Evolutionary conservation across 2,113 vertebrate species (phyloP).

Genomic region (Passer domesticus): DNA sequence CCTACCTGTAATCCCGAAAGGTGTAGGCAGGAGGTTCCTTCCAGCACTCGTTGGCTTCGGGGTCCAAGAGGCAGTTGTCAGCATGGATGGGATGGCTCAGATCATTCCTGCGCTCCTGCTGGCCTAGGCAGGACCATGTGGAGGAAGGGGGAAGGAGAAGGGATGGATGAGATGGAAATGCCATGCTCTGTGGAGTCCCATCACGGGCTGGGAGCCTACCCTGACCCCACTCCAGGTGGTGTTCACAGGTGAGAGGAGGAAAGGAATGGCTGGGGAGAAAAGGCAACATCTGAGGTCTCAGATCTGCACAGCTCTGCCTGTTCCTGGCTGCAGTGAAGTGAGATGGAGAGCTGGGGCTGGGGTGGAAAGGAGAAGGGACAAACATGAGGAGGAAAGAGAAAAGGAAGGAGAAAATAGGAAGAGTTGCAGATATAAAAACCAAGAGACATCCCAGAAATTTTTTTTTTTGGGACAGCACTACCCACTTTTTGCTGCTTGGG

Average conservation of each 20-base stretch:
- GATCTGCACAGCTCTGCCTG: neutral
- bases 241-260: neutral
- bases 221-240: neutral
- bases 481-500: neutral
- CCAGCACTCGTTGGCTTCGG: constrained; percentile 94
- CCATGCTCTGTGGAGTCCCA: neutral
- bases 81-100: constrained; percentile 98
- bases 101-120: constrained; percentile 93
- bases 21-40: constrained; percentile 96
- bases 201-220: neutral
- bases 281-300: neutral
- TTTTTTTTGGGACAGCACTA: neutral
- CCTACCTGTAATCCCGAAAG: constrained; percentile 93
- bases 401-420: neutral
- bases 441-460: neutral
- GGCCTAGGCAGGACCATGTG: constrained; percentile 76
- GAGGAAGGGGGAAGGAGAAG: neutral
- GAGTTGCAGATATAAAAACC: neutral
- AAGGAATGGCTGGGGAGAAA: neutral
- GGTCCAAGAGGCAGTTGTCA: constrained; percentile 95
- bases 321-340: neutral
- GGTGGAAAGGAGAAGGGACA: neutral
- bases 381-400: neutral
- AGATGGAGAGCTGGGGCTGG: neutral
- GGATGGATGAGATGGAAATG: neutral